Percentiles rank a stretch among this genome's conserved stretches.
phyloP scores from a whole-genome alignment of 1,140 invertebrate species.

The Drosophila erecta region DNA sequence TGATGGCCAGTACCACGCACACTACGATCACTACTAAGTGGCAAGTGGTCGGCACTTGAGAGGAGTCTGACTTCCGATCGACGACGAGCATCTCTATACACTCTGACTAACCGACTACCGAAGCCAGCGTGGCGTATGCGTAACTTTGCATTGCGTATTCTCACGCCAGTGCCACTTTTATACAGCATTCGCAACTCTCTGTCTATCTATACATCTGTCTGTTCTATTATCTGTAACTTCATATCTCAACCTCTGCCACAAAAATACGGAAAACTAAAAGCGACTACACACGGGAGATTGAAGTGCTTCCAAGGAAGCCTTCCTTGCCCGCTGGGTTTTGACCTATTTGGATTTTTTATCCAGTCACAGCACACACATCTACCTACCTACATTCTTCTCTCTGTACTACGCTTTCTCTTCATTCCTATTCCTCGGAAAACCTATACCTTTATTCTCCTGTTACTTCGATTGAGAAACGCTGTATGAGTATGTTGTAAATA shows the following conservation, averaged over 20 bases:
- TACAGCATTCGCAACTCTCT: constrained; percentile 15
- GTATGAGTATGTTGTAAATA: constrained; percentile 79
- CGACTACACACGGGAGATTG: constrained; percentile 57
- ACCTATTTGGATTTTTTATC: constrained; percentile 5
- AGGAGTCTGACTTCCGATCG: constrained; percentile 12
- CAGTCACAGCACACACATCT: constrained; percentile 12
- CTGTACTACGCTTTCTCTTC: constrained; percentile 8
- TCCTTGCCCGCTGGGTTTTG: constrained; percentile 52
- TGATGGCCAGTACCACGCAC: constrained; percentile 70
- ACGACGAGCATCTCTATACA: constrained; percentile 43
- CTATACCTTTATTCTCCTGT: background rate
- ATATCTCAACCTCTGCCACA: constrained; percentile 18
- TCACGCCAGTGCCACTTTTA: constrained; percentile 25
- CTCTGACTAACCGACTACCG: constrained; percentile 53
- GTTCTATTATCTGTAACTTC: background rate
- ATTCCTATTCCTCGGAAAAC: constrained; percentile 3
- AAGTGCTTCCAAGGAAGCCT: constrained; percentile 24
- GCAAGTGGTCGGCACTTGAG: constrained; percentile 1
- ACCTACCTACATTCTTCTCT: constrained; percentile 7
- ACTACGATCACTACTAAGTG: constrained; percentile 71
- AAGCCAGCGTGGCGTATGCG: constrained; percentile 56
- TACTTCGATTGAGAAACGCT: constrained; percentile 58
- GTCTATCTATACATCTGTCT: background rate
- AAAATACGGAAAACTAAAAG: constrained; percentile 26
- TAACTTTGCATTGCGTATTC: constrained; percentile 17